These are phyloP conservation scores for Ochropleura leucogaster DNA, from an alignment of 2,888 invertebrate species.

Conservation along the genomic window DNA sequence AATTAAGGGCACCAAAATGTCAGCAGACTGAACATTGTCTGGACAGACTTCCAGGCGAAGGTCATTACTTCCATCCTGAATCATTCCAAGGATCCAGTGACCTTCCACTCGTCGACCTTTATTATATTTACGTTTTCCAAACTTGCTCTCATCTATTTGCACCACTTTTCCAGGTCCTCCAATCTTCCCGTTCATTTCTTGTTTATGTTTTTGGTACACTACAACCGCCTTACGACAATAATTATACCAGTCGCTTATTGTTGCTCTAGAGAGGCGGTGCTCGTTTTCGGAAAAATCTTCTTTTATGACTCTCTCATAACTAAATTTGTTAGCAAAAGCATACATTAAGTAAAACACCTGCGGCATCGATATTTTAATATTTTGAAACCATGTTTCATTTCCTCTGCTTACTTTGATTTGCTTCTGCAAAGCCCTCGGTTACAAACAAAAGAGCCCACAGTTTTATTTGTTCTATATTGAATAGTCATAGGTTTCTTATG, in stretches of 20 bases:
- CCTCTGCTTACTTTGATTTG: too few relatives aligned
- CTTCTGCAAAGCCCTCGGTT: too few relatives aligned
- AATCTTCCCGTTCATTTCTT: not conserved
- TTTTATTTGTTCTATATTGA: too few relatives aligned
- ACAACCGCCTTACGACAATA: constrained; percentile 8
- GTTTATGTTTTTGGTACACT: not conserved
- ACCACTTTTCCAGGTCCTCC: not conserved
- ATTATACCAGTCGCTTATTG: not conserved
- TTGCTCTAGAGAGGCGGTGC: not conserved
- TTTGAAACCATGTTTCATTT: too few relatives aligned
- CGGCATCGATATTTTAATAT: not conserved
- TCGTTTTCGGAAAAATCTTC: not conserved
- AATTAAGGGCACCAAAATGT: constrained; percentile 11
- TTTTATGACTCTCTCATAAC: too few relatives aligned
- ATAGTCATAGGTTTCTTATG: too few relatives aligned
- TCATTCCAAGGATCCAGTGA: not conserved
- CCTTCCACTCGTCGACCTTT: not conserved
- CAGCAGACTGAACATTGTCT: not conserved
- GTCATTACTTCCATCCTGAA: not conserved
- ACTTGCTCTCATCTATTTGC: not conserved
- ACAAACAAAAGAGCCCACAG: too few relatives aligned
- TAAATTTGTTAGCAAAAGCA: not conserved
- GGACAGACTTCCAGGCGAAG: constrained; percentile 6
- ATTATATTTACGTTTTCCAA: not conserved
- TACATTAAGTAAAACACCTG: not conserved